Base-by-base conservation (phyloP, 2,888 invertebrate genomes). In the Drosophila algonquin region DNA sequence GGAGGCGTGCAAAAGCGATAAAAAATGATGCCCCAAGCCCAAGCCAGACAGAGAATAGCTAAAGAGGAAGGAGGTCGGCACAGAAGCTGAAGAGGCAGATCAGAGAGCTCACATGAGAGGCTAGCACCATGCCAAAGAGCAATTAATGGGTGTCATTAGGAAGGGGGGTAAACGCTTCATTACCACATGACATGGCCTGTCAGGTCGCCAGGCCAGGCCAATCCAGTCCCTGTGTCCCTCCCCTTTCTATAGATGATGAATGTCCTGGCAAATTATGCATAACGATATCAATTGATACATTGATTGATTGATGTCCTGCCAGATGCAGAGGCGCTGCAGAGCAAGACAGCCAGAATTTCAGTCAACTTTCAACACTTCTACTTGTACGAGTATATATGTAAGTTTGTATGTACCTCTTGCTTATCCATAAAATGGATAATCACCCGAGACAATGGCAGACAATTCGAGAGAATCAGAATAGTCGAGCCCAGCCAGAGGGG, bases 1-100 rank as follows among this genome's bases (percentile, higher is more conserved):
- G 46, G 65, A n/a, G 65, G 79, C 67, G 81, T 86, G 81, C 35
- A 73, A 68, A 59, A 75, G 85, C 69, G 67, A 79, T 87, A 87
- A 84, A 82, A 82, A 82, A 81, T 77, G 77, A 84, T 86, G 73
- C 47, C 60, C 14, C 40, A 27, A 9, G 24, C 16, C 3, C 27
- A 45, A 16, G 32, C 6, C 35, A 14, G 24, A 0, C 24, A 6
- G 44, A 30, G 16, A 35, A 14, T n/a, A 27, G 2, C 30, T 21
- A 21, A 44, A 32, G 32, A 53, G n/a, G 12, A 9, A 24, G 57
- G 61, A 24, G 50, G 40, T 51, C 3, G 12, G 5, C n/a, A 45
- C 55, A 67, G n/a, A 30, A 9, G 27, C 51, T 47, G 47, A 21
- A 47, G 48, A 58, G 48, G 48, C 48, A 58, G 32, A 14, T 40